Conservation (phyloP, 2,888 invertebrate species). For the Noctua comes region DNA sequence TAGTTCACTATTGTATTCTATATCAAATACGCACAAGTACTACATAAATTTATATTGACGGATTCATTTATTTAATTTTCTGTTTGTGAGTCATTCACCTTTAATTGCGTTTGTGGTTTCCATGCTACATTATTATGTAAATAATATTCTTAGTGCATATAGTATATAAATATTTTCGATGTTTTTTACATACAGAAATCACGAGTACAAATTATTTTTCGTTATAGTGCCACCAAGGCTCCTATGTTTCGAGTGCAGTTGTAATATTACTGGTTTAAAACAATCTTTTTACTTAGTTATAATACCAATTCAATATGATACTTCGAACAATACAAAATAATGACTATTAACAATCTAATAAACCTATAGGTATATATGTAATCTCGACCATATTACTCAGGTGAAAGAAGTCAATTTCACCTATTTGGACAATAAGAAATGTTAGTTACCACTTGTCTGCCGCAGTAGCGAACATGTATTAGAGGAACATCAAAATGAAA, state of each 20-base stretch:
- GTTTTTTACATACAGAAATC: constrained; percentile 62
- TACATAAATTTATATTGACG: constrained; percentile 67
- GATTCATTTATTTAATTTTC: constrained; percentile 63
- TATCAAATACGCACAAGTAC: constrained; percentile 81
- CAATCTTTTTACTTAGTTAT: constrained; percentile 27
- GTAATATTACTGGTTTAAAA: constrained; percentile 50
- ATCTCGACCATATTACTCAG: constrained; percentile 61
- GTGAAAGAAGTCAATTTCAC: constrained; percentile 68
- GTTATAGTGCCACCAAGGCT: constrained; percentile 60
- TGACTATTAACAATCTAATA: constrained; percentile 42
- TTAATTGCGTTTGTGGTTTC: constrained; percentile 72
- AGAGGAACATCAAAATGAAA: constrained; percentile 53
- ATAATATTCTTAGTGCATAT: constrained; percentile 65
- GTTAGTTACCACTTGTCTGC: constrained; percentile 83
- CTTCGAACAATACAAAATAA: constrained; percentile 45
- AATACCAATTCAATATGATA: constrained; percentile 36
- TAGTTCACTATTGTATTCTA: constrained; percentile 68
- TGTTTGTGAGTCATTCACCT: constrained; percentile 77
- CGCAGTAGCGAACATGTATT: constrained; percentile 72
- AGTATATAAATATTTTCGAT: constrained; percentile 66
- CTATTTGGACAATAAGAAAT: constrained; percentile 82
- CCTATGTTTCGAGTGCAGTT: constrained; percentile 58
- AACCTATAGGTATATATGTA: constrained; percentile 54
- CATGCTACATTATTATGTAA: constrained; percentile 64
- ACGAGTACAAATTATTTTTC: constrained; percentile 67